Base-by-base conservation (phyloP, 2,888 invertebrate species). In the Odontomyia ornata region DNA sequence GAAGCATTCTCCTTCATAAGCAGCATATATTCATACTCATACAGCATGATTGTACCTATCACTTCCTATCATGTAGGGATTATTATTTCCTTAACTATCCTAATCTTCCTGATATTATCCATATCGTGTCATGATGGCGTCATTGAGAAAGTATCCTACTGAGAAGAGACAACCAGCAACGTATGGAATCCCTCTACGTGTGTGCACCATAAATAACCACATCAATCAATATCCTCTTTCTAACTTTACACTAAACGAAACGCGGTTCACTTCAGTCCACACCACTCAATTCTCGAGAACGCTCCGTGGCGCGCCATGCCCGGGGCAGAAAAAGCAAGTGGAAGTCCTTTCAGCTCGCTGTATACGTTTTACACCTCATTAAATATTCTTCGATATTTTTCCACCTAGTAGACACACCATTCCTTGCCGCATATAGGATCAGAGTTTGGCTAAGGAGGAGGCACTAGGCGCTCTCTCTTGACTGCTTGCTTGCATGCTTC, bases 201-300 rank as follows among this genome's bases (percentile, higher is more conserved):
- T 36, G 65, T 65, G 27, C n/a, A 69, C 23, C 69, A 69, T 69
- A 69, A 69, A 69, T 69, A 69, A 69, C 69, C 69, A 69, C 47
- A 69, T 69, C 69, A 69, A 69, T 69, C 69, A 69, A 69, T 69
- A 69, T 47, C 69, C 27, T 36, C 36, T 47, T 69, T 52, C 69
- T 23, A 46, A 47, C 47, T 47, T 47, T 69, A 69, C 25, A 69
- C 52, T 52, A 52, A 36, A 36, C 36, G 36, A 9, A 36, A 36
- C 9, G 36, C 36, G 36, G 5, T 36, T 9, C 36, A 36, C 36
- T 36, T 36, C 36, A 36, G 5, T 36, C 36, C 52, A n/a, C 52
- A 9, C 52, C 52, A n/a, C n/a, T n/a, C 52, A 15, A 36, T 36
- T 3, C 9, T 36, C 36, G 36, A 36, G 36, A 5, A 5, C 36